phyloP scores from a whole-genome alignment of 1,140 invertebrate genomes.

The Holotrichia oblita region DNA sequence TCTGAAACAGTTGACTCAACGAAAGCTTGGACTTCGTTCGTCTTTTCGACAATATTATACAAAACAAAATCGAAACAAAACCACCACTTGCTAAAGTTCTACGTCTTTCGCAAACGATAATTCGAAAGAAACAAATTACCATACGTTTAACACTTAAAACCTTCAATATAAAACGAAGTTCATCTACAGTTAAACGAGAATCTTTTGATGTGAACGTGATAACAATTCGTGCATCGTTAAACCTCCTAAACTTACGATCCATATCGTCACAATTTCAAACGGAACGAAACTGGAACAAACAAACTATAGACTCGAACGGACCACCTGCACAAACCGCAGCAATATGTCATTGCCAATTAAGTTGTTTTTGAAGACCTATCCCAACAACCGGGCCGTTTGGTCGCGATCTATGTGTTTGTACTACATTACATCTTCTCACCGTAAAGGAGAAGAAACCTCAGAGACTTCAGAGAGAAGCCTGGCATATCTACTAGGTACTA shows the following conservation, averaged over 20 bases:
- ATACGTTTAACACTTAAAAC: no score
- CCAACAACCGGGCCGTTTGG: background rate
- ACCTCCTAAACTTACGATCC: background rate
- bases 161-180: no score
- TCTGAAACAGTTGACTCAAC: no score
- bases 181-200: no score
- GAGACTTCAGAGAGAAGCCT: background rate
- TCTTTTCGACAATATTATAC: no score
- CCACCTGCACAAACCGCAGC: background rate
- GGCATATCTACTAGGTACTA: background rate
- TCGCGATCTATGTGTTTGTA: background rate
- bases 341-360: constrained; percentile 35
- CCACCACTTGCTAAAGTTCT: no score
- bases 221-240: background rate
- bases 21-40: no score
- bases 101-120: no score
- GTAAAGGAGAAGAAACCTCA: background rate
- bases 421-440: background rate
- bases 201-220: no score
- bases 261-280: background rate
- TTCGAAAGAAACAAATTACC: no score
- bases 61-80: no score
- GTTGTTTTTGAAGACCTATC: constrained; percentile 22
- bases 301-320: background rate
- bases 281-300: background rate